Evolutionary conservation across 2,888 invertebrate genomes (phyloP).

Genomic region (Dynastes hyllus): DNA sequence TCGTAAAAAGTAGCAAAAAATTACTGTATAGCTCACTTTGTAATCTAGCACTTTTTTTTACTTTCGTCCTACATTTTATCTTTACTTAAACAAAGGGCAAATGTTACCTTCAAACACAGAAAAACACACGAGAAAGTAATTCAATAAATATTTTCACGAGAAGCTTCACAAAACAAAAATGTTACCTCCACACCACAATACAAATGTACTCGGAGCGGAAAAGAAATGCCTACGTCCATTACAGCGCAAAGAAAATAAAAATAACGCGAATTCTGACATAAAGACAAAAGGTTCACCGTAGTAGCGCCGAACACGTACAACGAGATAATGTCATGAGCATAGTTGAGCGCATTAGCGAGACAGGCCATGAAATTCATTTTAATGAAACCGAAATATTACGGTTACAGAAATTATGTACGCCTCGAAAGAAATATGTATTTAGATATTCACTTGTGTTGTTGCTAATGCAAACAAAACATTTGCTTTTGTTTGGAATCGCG

Average conservation of each 20-base stretch:
- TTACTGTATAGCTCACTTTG: too few relatives aligned
- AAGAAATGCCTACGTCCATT: slow-evolving; percentile 10
- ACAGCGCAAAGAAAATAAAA: slow-evolving; percentile 33
- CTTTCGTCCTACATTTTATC: too few relatives aligned
- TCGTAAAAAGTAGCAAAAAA: too few relatives aligned
- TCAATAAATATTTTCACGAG: slow-evolving; percentile 1
- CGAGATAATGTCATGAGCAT: slow-evolving; percentile 36
- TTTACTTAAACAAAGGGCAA: too few relatives aligned
- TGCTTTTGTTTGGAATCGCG: too few relatives aligned
- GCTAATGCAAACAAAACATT: background rate
- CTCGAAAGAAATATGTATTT: slow-evolving; percentile 6
- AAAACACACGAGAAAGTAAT: background rate
- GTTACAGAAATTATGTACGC: slow-evolving; percentile 17
- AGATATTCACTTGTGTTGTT: background rate
- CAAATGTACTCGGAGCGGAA: slow-evolving; percentile 6
- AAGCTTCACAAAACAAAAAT: slow-evolving; percentile 2
- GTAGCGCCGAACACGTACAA: slow-evolving; percentile 24
- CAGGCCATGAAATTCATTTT: slow-evolving; percentile 36
- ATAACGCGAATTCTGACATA: slow-evolving; percentile 8
- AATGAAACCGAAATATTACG: slow-evolving; percentile 30
- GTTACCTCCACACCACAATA: background rate
- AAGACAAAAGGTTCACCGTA: slow-evolving; percentile 18
- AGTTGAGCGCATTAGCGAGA: slow-evolving; percentile 23
- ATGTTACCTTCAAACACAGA: background rate
- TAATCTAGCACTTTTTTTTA: too few relatives aligned